Conservation (phyloP, 2,797 vertebrate species). For the Rhyacichthys aspro region DNA sequence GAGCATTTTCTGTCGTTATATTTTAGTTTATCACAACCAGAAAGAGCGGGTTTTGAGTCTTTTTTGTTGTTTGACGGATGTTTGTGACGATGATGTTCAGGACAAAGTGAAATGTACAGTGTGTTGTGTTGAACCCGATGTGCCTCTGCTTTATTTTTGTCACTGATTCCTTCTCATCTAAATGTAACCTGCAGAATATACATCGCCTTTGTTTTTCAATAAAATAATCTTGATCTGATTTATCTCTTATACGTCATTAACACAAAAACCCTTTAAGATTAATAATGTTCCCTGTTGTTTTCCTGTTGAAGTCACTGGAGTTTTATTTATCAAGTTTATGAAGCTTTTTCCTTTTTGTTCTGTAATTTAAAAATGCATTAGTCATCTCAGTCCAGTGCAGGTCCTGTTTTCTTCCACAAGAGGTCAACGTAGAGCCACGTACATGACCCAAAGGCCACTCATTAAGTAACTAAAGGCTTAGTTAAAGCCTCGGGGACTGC, state of each 20-base stretch:
- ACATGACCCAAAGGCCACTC: constrained; percentile 7
- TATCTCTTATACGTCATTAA: too few species aligned
- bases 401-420: constrained; percentile 56
- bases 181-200: constrained; percentile 49
- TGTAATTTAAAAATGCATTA: not conserved
- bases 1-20: constrained; percentile 10
- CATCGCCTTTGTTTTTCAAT: constrained; percentile 53
- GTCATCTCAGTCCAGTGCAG: constrained; percentile 5
- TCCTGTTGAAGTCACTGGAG: too few species aligned
- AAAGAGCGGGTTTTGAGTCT: too few species aligned
- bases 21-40: not conserved
- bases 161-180: constrained; percentile 25
- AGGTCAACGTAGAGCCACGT: constrained; percentile 48
- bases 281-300: too few species aligned
- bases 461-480: not conserved
- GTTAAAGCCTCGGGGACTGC: not conserved
- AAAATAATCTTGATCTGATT: constrained; percentile 43
- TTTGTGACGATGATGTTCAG: not conserved
- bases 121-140: constrained; percentile 60
- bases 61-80: too few species aligned
- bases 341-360: too few species aligned
- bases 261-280: too few species aligned
- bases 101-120: constrained; percentile 29
- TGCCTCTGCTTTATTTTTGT: constrained; percentile 28
- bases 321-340: too few species aligned